A percentile compares a stretch with the other conserved stretches of the same genome.
These are phyloP conservation scores for Charanyca ferruginea DNA, from an alignment of 2,888 invertebrate genomes.

Conservation along the genomic window DNA sequence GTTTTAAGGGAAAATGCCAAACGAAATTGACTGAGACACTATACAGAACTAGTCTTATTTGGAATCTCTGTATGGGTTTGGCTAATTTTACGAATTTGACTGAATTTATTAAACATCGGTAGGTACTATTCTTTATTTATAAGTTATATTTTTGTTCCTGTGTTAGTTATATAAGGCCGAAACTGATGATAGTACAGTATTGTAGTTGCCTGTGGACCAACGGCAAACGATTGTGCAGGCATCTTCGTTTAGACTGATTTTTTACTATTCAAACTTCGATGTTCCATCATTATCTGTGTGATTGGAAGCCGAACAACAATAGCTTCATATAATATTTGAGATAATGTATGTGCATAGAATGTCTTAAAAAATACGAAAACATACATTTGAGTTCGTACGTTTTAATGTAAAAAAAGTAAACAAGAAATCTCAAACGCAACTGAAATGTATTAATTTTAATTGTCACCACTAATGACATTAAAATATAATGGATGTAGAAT, in stretches of 20 bases:
- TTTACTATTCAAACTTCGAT: slow-evolving; percentile 69
- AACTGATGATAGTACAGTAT: slow-evolving; percentile 64
- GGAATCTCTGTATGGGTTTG: slow-evolving; percentile 65
- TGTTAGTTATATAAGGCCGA: slow-evolving; percentile 78
- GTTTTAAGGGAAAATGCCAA: slow-evolving; percentile 53
- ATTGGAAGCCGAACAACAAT: slow-evolving; percentile 42
- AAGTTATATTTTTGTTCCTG: slow-evolving; percentile 74
- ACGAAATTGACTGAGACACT: slow-evolving; percentile 64
- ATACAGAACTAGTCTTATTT: slow-evolving; percentile 62
- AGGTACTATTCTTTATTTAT: slow-evolving; percentile 67
- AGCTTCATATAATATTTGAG: slow-evolving; percentile 37
- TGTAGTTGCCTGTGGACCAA: slow-evolving; percentile 72
- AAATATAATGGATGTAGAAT: slow-evolving; percentile 91
- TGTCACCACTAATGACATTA: slow-evolving; percentile 86
- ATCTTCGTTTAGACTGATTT: slow-evolving; percentile 87
- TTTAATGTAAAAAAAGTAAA: slow-evolving; percentile 79
- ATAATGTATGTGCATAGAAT: slow-evolving; percentile 62
- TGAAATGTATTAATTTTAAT: slow-evolving; percentile 86
- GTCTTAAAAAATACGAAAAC: slow-evolving; percentile 69
- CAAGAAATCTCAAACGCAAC: slow-evolving; percentile 72
- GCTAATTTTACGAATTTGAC: slow-evolving; percentile 68
- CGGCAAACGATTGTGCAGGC: slow-evolving; percentile 75
- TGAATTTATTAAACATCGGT: slow-evolving; percentile 70
- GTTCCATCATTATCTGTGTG: slow-evolving; percentile 64
- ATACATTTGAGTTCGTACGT: slow-evolving; percentile 77